Base-by-base conservation (phyloP, 2,113 vertebrate genomes). In the Urocitellus parryii region DNA sequence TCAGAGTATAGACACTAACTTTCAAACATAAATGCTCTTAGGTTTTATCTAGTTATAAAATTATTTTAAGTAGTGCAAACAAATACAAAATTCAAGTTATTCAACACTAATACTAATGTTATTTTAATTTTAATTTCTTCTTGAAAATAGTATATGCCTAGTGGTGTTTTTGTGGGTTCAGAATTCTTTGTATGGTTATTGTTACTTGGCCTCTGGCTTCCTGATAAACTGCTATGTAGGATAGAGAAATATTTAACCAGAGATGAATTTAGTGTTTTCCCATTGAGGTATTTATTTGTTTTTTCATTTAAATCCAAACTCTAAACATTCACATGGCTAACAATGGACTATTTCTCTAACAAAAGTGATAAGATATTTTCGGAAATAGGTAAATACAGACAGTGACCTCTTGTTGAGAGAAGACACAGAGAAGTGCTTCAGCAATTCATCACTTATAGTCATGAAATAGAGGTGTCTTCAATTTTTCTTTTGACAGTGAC, bases 51-150 rank as follows among this genome's bases (percentile, higher is more conserved):
- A 39, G 42, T 32, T 51, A 72, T 37, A 86, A 51, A 92, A 85
- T 78, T 91, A 85, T 93, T 86, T 95, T 91, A 94, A 94, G 88
- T 96, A 88, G 90, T 96, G 74, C 88, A 95, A 96, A 90, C 25
- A 90, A 51, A 94, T 90, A 53, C 88, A 94, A 90, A 85, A 8
- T 82, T 96, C 37, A 83, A 76, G 67, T 72, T 58, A 94, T 24
- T 63, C 24, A 63, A 63, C 61, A 39, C 56, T 78, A 73, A 45
- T 83, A 11, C 10, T 32, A 74, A 58, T 29, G 18, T 77, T 89
- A 34, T 90, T 65, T 87, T 70, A 84, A 68, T 86, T 95, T 91
- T 12, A 24, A 3, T 72, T 94, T 94, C 32, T 92, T 58, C 45
- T 90, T 87, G 18, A 34, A 74, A 74, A 51, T 86, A 89, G 76